Conservation (phyloP, 2,888 invertebrate genomes). For the Amiota minor region DNA sequence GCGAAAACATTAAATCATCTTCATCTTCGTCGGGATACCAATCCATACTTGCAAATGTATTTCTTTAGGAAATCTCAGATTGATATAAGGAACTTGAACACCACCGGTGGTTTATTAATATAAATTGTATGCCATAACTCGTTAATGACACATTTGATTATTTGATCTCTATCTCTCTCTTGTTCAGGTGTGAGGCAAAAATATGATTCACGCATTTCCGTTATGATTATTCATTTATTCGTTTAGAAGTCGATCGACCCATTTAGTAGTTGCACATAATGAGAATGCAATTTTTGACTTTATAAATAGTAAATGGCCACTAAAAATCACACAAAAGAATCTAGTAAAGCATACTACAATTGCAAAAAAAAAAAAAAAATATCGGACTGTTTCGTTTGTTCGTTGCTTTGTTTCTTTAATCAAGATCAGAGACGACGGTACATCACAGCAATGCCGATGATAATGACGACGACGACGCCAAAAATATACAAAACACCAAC, state of each 20-base stretch:
- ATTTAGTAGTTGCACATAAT: background rate
- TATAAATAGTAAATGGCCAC: conserved; percentile 18
- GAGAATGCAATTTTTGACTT: background rate
- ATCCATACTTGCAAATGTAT: conserved; percentile 75
- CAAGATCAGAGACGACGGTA: no score
- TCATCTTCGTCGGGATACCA: conserved; percentile 89
- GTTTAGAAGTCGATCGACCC: no score
- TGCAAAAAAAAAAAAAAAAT: conserved; percentile 11
- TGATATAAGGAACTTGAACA: no score
- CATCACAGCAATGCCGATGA: no score
- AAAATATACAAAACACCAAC: conserved; percentile 9
- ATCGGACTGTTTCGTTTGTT: background rate
- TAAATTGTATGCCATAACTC: background rate
- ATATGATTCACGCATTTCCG: conserved; percentile 13
- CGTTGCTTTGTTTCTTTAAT: no score
- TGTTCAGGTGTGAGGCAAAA: background rate
- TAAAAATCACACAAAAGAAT: background rate
- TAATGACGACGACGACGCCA: background rate
- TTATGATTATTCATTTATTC: no score
- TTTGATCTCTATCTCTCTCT: conserved; percentile 50
- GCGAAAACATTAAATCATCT: conserved; percentile 89
- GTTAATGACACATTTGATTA: background rate
- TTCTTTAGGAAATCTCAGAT: no score
- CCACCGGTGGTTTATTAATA: no score
- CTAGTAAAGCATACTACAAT: conserved; percentile 29